phyloP scores from a whole-genome alignment of 1,140 invertebrate genomes.

The Vanessa atalanta region DNA sequence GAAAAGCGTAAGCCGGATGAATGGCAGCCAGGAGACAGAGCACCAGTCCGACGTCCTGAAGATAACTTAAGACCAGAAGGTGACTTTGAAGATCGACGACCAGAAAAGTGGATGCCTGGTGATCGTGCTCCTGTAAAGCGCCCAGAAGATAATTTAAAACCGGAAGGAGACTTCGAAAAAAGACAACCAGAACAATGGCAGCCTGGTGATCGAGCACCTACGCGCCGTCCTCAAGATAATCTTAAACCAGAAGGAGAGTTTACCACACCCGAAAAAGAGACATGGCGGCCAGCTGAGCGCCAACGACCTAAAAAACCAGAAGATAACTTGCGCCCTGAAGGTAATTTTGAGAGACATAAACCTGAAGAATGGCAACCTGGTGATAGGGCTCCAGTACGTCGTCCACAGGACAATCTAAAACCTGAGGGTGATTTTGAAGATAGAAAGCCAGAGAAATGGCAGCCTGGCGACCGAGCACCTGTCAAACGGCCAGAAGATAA shows the following conservation, averaged over 20 bases:
- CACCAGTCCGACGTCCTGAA: conserved; percentile 20
- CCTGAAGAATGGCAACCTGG: conserved; percentile 78
- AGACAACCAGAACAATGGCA: conserved; percentile 71
- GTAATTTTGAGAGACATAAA: conserved; percentile 77
- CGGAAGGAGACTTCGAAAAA: conserved; percentile 83
- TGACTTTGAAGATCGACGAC: conserved; percentile 80
- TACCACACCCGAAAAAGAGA: conserved; percentile 71
- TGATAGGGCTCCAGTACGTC: conserved; percentile 72
- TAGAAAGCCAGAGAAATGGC: conserved; percentile 86
- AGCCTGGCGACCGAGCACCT: conserved; percentile 83
- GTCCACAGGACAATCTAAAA: conserved; percentile 59
- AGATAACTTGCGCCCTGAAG: conserved; percentile 68
- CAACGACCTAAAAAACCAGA: conserved; percentile 62
- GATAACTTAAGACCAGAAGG: conserved; percentile 26
- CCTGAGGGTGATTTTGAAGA: conserved; percentile 84
- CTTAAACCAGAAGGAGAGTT: conserved; percentile 83
- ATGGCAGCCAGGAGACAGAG: conserved; percentile 31
- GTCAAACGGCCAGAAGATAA: conserved; percentile 79
- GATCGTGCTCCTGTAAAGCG: conserved; percentile 80
- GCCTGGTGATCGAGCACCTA: conserved; percentile 80
- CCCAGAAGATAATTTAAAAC: conserved; percentile 82
- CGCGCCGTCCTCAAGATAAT: conserved; percentile 82
- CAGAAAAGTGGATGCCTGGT: conserved; percentile 75
- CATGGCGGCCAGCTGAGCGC: conserved; percentile 74
- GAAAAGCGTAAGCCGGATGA: conserved; percentile 22